Evolutionary conservation across 2,113 vertebrate genomes (phyloP).

Genomic region (Vanacampus margaritifer): DNA sequence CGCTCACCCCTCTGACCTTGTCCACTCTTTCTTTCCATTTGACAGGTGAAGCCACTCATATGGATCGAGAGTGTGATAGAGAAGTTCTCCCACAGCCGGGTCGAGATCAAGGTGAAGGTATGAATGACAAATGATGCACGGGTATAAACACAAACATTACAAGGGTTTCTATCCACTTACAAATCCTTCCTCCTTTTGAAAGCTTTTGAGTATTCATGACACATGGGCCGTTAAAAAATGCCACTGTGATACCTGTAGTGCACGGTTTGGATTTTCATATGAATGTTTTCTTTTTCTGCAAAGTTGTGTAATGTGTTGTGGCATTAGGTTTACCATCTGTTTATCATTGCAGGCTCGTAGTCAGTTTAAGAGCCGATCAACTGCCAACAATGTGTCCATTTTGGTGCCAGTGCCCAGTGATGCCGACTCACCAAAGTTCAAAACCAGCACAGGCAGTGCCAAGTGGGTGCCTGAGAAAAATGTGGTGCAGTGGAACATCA

Average conservation of each 20-base stretch:
- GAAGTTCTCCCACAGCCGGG: conserved; percentile 79
- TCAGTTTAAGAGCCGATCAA: conserved; percentile 79
- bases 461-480: conserved; percentile 79
- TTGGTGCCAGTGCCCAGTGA: conserved; percentile 79
- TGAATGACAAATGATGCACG: conserved; percentile 41
- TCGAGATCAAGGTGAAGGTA: conserved; percentile 84
- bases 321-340: conserved; percentile 24
- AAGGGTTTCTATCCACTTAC: neutral
- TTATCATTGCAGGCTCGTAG: conserved; percentile 68
- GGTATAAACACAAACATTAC: conserved; percentile 7
- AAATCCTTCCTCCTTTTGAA: conserved; percentile 3
- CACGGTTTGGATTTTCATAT: conserved; percentile 5
- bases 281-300: neutral
- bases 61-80: conserved; percentile 82
- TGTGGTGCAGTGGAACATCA: conserved; percentile 78
- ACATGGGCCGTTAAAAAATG: conserved; percentile 20
- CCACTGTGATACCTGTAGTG: too few relatives aligned
- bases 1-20: conserved; percentile 42
- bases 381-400: conserved; percentile 79
- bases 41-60: conserved; percentile 80
- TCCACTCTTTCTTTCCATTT: conserved; percentile 21
- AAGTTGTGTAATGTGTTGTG: neutral
- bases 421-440: conserved; percentile 80
- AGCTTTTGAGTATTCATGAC: conserved; percentile 43
- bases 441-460: conserved; percentile 76